These are phyloP conservation scores for Enteromius treurensis DNA, from an alignment of 2,797 vertebrate species.

Conservation along the genomic window DNA sequence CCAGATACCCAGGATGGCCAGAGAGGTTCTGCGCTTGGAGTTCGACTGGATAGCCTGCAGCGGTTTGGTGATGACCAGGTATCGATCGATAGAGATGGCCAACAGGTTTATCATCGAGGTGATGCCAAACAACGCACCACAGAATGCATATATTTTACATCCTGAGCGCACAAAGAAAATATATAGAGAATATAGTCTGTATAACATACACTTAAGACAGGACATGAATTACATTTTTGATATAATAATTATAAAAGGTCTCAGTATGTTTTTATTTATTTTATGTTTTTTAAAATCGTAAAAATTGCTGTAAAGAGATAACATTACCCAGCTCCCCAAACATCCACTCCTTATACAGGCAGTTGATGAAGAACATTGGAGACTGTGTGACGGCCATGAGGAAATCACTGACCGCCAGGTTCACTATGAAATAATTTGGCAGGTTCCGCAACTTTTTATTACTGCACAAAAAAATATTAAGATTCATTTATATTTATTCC, in stretches of 20 bases:
- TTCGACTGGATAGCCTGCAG: slow-evolving; percentile 82
- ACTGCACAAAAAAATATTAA: slow-evolving; percentile 67
- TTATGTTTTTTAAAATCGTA: background rate
- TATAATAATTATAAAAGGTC: background rate
- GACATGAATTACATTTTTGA: background rate
- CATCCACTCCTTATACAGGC: slow-evolving; percentile 89
- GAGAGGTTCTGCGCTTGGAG: slow-evolving; percentile 81
- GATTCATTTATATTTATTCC: background rate
- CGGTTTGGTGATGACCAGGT: slow-evolving; percentile 91
- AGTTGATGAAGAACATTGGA: slow-evolving; percentile 90
- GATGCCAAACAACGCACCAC: slow-evolving; percentile 92
- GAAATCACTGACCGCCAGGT: slow-evolving; percentile 90
- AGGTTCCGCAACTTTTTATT: slow-evolving; percentile 87
- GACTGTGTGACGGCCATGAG: slow-evolving; percentile 93
- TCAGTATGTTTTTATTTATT: background rate
- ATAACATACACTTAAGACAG: background rate
- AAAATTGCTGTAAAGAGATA: background rate
- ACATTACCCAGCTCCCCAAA: slow-evolving; percentile 88
- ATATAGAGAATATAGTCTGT: background rate
- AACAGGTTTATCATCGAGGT: slow-evolving; percentile 93
- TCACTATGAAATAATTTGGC: slow-evolving; percentile 89
- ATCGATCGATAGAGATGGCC: slow-evolving; percentile 93
- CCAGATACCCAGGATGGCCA: slow-evolving; percentile 87
- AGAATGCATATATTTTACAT: slow-evolving; percentile 93
- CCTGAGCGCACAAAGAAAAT: slow-evolving; percentile 56